Base-by-base conservation (phyloP, 2,113 vertebrate genomes). In the Gambusia affinis region DNA sequence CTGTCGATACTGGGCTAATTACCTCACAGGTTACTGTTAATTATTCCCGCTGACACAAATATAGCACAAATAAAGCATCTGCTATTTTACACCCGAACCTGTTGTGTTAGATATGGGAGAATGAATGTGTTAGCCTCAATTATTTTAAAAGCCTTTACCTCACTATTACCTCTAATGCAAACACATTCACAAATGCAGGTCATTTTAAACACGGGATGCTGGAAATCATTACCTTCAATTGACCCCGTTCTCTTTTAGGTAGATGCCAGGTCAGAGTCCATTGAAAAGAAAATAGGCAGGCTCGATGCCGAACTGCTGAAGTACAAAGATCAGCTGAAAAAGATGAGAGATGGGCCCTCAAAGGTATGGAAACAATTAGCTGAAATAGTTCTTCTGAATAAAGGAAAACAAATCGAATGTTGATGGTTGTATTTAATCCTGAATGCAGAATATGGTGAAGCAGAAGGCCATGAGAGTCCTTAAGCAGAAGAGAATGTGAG, bases 401-500 rank as follows among this genome's bases (percentile, higher is more conserved):
- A 28, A 42, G 4, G 30, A 11, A 29, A 10, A 67, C 15, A 22
- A 0, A 14, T 4, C 27, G 51, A 61, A n/a, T 1, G 1, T 60
- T 1, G 6, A 15, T 24, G 28, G 4, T 80, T 54, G 12, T 73
- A 8, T 73, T 63, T 30, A 0, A 65, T 42, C 86, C 93, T 37
- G 86, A 73, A 90, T 94, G 73, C 93, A 99, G 98, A 99, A 99
- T 81, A 96, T 97, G 94, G 98, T 99, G 79, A 99, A 98, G 89
- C 98, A 99, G 94, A 99, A 99, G 90, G 98, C 98, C 0, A 78
- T 99, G 95, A 93, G 98, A 85, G 97, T 99, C 57, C 93, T 99
- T 87, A 99, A 99, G 92, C 98, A 99, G 92, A 99, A 99, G 83
- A 95, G 96, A 85, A 97, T 98, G 98, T 99, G 92, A 98, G 98